Conservation (phyloP, 1,140 invertebrate species). For the Eueides isabella region DNA sequence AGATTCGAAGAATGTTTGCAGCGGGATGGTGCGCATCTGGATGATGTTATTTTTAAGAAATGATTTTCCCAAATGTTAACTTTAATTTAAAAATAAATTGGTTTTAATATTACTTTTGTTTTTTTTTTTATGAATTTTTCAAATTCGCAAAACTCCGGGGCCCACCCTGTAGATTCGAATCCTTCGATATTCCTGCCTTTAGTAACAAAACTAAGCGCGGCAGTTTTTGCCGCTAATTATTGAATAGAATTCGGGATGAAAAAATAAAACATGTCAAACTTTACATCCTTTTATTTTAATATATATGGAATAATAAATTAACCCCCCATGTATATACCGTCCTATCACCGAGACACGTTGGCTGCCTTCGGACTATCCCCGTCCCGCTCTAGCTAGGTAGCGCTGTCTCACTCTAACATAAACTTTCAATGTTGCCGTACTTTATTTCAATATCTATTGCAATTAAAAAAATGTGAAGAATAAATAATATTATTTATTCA, state of each 20-base stretch:
- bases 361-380: constrained; percentile 62
- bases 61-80: too few relatives aligned
- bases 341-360: constrained; percentile 73
- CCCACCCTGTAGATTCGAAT: too few relatives aligned
- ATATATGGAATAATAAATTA: constrained; percentile 79
- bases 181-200: too few relatives aligned
- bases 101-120: too few relatives aligned
- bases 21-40: too few relatives aligned
- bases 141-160: too few relatives aligned
- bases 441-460: not conserved
- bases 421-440: not conserved
- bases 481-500: not conserved
- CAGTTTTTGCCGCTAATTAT: too few relatives aligned
- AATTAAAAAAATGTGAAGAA: not conserved
- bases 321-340: constrained; percentile 66
- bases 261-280: constrained; percentile 65
- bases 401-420: constrained; percentile 17
- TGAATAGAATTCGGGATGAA: not conserved
- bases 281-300: constrained; percentile 77
- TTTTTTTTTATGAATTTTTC: too few relatives aligned
- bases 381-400: constrained; percentile 54
- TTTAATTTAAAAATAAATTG: too few relatives aligned
- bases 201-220: too few relatives aligned
- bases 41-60: too few relatives aligned
- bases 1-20: too few relatives aligned